phyloP scores from a whole-genome alignment of 2,113 vertebrate species.

The Octodon degus region DNA sequence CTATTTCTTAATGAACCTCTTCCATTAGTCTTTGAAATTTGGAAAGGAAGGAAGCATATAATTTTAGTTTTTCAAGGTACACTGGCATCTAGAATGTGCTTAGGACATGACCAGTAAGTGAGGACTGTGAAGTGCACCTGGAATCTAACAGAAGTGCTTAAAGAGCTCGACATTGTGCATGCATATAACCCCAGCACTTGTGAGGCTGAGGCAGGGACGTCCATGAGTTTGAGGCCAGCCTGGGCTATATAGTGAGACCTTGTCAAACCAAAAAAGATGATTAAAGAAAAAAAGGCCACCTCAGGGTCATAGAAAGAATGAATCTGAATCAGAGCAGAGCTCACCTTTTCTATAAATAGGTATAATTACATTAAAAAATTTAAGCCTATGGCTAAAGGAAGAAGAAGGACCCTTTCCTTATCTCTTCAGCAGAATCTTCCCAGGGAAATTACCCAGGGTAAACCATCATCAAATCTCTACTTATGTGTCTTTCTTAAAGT shows the following conservation, averaged over 20 bases:
- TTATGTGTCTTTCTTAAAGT: background rate
- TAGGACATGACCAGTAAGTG: background rate
- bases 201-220: background rate
- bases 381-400: background rate
- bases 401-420: background rate
- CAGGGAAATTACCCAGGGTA: background rate
- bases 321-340: background rate
- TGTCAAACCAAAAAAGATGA: no score
- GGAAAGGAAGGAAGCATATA: background rate
- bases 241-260: background rate
- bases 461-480: background rate
- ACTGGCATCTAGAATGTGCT: background rate
- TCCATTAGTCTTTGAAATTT: background rate
- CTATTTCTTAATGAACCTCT: background rate
- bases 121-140: background rate
- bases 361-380: background rate
- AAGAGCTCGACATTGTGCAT: background rate
- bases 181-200: background rate
- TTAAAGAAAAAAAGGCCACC: background rate
- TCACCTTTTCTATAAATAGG: background rate
- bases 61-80: background rate
- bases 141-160: background rate
- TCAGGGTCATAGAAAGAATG: background rate
- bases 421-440: background rate
- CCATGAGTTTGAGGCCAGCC: background rate